Evolutionary conservation across 2,113 vertebrate species (phyloP).

Genomic region (Trogon surrucura): DNA sequence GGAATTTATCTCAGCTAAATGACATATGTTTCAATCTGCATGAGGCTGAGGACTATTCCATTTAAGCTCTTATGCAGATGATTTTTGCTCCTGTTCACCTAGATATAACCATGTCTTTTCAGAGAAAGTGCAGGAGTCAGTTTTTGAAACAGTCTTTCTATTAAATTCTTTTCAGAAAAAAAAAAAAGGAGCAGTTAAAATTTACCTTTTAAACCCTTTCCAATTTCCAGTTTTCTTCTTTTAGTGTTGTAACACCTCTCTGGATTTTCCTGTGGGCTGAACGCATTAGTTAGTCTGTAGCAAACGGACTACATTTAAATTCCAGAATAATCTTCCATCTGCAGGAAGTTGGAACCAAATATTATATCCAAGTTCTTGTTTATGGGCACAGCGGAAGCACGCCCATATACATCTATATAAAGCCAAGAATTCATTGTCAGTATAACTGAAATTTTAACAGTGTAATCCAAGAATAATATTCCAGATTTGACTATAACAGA

Average conservation of each 20-base stretch:
- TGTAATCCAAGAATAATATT: constrained; percentile 18
- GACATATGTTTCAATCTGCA: constrained; percentile 60
- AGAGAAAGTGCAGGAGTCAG: not conserved
- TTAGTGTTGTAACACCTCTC: not conserved
- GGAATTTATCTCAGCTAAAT: constrained; percentile 54
- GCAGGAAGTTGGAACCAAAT: constrained; percentile 9
- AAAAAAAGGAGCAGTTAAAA: not conserved
- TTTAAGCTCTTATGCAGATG: constrained; percentile 18
- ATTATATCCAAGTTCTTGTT: not conserved
- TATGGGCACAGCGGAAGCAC: not conserved
- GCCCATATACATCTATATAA: not conserved
- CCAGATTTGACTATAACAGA: not conserved
- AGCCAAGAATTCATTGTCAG: not conserved
- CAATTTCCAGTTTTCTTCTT: not conserved
- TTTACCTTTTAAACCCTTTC: not conserved
- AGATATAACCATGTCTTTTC: not conserved
- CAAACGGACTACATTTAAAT: constrained; percentile 37
- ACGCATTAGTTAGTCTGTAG: not conserved
- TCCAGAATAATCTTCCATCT: constrained; percentile 34
- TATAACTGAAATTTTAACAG: not conserved
- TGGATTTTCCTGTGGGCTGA: constrained; percentile 28
- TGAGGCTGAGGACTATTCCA: constrained; percentile 13
- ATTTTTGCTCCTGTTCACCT: constrained; percentile 11
- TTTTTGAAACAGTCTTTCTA: not conserved
- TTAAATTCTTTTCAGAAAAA: not conserved